Base-by-base conservation (phyloP, 2,113 vertebrate genomes). In the Ochotona princeps region DNA sequence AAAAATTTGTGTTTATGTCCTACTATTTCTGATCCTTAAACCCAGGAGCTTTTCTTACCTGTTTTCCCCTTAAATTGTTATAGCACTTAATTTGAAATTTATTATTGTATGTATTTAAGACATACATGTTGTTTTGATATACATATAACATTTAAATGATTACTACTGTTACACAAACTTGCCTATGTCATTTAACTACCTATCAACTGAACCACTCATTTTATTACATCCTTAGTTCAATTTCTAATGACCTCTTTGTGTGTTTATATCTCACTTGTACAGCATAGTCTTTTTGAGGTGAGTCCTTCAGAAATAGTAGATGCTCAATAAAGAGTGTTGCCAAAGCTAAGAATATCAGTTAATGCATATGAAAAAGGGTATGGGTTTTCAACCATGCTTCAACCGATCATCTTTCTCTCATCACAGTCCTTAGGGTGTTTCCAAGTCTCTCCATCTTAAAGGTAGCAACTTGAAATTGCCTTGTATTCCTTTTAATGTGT, bases 311-410 rank as follows among this genome's bases (percentile, higher is more conserved):
- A 93, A 28, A 86, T 7, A 87, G 38, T 73, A 87, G 23, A 21
- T 96, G 25, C 38, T 89, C 65, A 92, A 75, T 70, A 74, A 91
- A 89, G 92, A 14, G 13, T 72, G 7, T 38, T 87, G 38, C 76
- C 89, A 35, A 86, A 89, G 44, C 84, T 78, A 49, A 75, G 57
- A 70, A 70, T 75, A 72, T 72, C 70, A 15, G 20, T 47, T 90
- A 84, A 79, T 85, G 82, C 44, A 90, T 84, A 65, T 63, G 26
- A 87, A 92, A 14, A 73, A 82, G 32, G 25, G 80, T 54, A 28
- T 32, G 25, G 18, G 26, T 87, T 92, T 89, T 81, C 32, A 93
- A 57, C 17, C 72, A 82, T 20, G 57, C 81, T 95, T 93, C 90
- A 84, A 38, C 25, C 79, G 6, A 35, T 21, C 81, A 32, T 67